phyloP scores from a whole-genome alignment of 53 echinoderm and acorn worm species.

The Astropecten irregularis region DNA sequence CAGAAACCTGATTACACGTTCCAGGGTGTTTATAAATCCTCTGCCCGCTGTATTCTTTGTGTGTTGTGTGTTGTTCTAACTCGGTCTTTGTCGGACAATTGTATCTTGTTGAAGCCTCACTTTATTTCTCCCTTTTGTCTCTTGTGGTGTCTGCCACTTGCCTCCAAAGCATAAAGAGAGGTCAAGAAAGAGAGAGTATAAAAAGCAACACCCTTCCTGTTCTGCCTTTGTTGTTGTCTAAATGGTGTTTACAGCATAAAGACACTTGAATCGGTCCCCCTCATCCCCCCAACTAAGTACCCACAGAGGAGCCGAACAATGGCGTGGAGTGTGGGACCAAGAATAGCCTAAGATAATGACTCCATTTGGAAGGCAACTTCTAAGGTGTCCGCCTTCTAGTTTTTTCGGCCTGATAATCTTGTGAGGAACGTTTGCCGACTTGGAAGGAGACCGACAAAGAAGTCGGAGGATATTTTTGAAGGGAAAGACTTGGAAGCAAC shows the following conservation, averaged over 20 bases:
- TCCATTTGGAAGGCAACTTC: conserved; percentile 30
- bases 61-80: too few relatives aligned
- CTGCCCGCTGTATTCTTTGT: too few relatives aligned
- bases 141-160: conserved; percentile 1
- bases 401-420: not conserved
- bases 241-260: conserved; percentile 17
- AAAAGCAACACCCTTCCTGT: conserved; percentile 19
- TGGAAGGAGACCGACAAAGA: not conserved
- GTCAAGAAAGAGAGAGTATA: not conserved
- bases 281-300: not conserved
- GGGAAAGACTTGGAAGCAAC: too few relatives aligned
- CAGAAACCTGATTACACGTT: too few relatives aligned
- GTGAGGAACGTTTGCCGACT: not conserved
- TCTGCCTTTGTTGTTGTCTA: conserved; percentile 8
- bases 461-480: too few relatives aligned
- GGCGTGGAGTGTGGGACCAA: not conserved
- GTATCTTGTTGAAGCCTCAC: not conserved
- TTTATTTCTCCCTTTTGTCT: not conserved
- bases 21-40: too few relatives aligned
- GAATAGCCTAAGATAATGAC: conserved; percentile 8
- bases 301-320: not conserved
- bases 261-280: not conserved
- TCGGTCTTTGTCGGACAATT: too few relatives aligned
- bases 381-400: conserved; percentile 28
- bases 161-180: too few relatives aligned